Evolutionary conservation across 2,888 invertebrate species (phyloP).

Genomic region (Meganola albula): DNA sequence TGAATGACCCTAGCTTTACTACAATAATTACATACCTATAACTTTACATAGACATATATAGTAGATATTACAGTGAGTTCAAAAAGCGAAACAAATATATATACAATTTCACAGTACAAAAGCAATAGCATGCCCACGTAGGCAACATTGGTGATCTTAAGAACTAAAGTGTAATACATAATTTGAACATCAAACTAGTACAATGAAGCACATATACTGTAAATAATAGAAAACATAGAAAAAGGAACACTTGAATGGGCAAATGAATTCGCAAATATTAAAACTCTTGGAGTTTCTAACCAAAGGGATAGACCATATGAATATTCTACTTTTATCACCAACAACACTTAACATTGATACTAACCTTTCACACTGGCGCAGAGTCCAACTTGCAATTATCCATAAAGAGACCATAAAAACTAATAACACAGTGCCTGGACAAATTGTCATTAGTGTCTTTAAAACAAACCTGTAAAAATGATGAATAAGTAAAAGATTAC

Average conservation of each 20-base stretch:
- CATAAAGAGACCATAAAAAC: constrained; percentile 99
- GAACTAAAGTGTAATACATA: no score
- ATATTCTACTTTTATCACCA: constrained; percentile 30
- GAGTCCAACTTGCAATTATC: constrained; percentile 99
- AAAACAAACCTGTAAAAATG: constrained; percentile 86
- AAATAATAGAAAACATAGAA: no score
- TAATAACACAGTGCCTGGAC: constrained; percentile 97
- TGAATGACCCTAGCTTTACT: constrained; percentile 65
- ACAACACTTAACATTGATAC: constrained; percentile 42
- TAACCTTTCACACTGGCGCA: constrained; percentile 99
- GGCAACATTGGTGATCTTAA: constrained; percentile 54
- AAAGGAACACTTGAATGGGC: constrained; percentile 30
- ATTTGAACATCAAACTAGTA: constrained; percentile 37
- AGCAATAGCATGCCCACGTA: constrained; percentile 68
- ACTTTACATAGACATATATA: constrained; percentile 43
- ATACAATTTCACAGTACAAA: constrained; percentile 69
- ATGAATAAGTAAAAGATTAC: no score
- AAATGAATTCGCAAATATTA: constrained; percentile 22
- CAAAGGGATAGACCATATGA: no score
- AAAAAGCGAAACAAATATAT: constrained; percentile 57
- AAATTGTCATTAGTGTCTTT: constrained; percentile 99
- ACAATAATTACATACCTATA: constrained; percentile 45
- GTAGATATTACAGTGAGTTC: constrained; percentile 56
- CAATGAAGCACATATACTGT: no score
- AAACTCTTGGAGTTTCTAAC: constrained; percentile 18